phyloP scores from a whole-genome alignment of 2,113 vertebrate genomes.

The Chamaetylas fuelleborni region DNA sequence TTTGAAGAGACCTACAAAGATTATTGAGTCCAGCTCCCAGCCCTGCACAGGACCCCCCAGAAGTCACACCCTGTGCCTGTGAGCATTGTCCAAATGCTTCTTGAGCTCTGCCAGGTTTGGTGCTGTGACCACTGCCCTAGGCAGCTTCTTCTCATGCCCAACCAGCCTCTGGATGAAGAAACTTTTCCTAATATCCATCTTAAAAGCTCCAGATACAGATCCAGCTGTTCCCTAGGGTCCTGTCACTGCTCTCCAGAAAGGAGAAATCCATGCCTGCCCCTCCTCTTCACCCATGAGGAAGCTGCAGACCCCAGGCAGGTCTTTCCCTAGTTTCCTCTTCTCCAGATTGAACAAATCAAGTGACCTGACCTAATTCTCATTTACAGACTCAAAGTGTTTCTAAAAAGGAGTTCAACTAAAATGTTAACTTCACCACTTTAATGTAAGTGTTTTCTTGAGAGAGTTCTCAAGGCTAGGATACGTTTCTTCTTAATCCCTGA shows the following conservation, averaged over 20 bases:
- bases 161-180: background rate
- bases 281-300: accelerated
- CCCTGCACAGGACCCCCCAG: background rate
- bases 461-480: background rate
- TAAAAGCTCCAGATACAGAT: background rate
- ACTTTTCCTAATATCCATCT: background rate
- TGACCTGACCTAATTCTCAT: background rate
- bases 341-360: background rate
- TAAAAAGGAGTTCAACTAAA: background rate
- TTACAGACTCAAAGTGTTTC: background rate
- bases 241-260: background rate
- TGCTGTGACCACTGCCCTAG: background rate
- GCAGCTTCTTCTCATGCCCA: too few species aligned
- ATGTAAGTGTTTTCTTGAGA: background rate
- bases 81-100: background rate
- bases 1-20: background rate
- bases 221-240: background rate
- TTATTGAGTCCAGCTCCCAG: background rate
- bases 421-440: background rate
- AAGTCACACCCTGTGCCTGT: background rate
- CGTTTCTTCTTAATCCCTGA: background rate
- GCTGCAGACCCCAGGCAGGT: background rate
- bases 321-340: background rate
- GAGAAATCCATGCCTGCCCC: background rate
- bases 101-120: background rate